These are phyloP conservation scores for Marmota flaviventris DNA, from an alignment of 2,113 vertebrate species.

Conservation along the genomic window DNA sequence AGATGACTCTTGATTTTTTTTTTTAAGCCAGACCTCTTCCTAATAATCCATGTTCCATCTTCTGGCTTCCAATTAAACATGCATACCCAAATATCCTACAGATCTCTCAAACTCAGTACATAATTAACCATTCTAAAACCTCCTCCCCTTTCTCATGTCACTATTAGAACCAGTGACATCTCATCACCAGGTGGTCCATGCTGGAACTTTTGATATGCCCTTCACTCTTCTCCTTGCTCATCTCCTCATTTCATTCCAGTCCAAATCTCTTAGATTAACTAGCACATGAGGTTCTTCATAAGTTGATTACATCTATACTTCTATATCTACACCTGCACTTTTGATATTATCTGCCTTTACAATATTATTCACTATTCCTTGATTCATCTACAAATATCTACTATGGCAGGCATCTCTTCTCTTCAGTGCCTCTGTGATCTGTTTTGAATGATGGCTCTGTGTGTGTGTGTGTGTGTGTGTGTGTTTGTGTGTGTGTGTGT, in stretches of 20 bases:
- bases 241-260: neutral
- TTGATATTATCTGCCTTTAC: neutral
- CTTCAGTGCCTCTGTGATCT: fast-evolving
- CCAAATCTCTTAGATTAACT: neutral
- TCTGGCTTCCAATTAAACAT: neutral
- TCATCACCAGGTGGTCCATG: neutral
- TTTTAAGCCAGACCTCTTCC: neutral
- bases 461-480: too few species aligned
- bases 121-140: neutral
- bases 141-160: neutral
- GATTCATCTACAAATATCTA: neutral
- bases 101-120: neutral
- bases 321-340: neutral
- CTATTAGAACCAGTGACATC: neutral
- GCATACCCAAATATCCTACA: neutral
- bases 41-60: neutral
- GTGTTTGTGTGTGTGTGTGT: neutral
- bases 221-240: neutral
- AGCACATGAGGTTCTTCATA: neutral
- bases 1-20: neutral
- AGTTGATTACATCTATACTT: neutral
- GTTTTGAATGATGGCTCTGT: neutral
- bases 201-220: neutral
- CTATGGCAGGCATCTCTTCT: neutral
- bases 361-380: neutral